Base-by-base conservation (phyloP, 1,140 invertebrate genomes). In the Mesaphorura yosii region DNA sequence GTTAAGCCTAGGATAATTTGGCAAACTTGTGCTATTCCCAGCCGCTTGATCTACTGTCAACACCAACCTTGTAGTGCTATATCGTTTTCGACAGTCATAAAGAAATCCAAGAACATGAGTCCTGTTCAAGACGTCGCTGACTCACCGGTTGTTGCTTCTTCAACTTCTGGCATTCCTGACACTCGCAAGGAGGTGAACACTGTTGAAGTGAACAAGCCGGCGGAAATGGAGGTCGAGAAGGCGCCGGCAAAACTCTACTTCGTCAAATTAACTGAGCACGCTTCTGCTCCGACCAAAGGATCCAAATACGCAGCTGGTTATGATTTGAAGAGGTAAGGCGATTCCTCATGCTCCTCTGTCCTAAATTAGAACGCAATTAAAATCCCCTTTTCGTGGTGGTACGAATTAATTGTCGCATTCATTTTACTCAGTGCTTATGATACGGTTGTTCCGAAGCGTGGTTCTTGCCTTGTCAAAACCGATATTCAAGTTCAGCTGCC, bases 401-500 rank as follows among this genome's bases (percentile, higher is more conserved):
- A 10, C 31, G 10, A 34, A 34, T 46, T 41, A 37, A 40, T 57
- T 52, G 19, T 54, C 22, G 27, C 44, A 29, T 47, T 49, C 42
- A 50, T 28, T 59, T 69, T 72, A 52, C n/a, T n/a, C 66, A 92
- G 88, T 78, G 93, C 93, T 6, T 89, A 93, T 66, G 81, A 93
- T 50, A 79, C 80, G 57, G 67, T 75, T 1, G 78, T 99, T 14
- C 87, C 88, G 22, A 78, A 88, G 0, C 75, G 76, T 55, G 89
- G 88, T 1, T 96, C 94, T 70, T 76, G 75, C 48, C 67, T 97
- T 3, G 78, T 93, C 0, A 86, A 86, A 65, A 98, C 95, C 7
- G 95, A 97, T 66, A 73, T 99, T 29, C 86, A 95, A 71, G 78
- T 92, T 44, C 74, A 83, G 67, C 69, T 92, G 23, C 88, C 92